These are phyloP conservation scores for Myotis findleyi DNA, from an alignment of 2,797 vertebrate species.

Conservation along the genomic window DNA sequence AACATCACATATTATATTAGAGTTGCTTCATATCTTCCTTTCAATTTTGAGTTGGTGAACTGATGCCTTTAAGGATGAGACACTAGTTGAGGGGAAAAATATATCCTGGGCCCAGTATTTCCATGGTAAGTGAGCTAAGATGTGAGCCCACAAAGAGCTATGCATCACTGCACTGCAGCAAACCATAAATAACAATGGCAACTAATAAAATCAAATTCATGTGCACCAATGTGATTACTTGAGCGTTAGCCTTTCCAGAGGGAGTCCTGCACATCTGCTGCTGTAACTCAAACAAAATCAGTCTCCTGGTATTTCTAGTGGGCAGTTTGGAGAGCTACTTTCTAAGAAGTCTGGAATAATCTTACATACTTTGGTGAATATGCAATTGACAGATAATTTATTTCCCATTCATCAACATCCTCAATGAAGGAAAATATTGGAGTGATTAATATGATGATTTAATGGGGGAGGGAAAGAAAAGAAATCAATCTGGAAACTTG, in stretches of 20 bases:
- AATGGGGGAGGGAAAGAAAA: constrained; percentile 66
- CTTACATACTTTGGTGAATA: constrained; percentile 78
- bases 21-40: neutral
- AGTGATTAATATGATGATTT: constrained; percentile 79
- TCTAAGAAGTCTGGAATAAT: constrained; percentile 77
- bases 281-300: constrained; percentile 73
- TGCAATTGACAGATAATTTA: constrained; percentile 80
- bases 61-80: neutral
- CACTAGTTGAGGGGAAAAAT: neutral
- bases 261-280: constrained; percentile 72
- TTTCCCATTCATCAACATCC: constrained; percentile 76
- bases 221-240: constrained; percentile 60
- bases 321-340: constrained; percentile 68
- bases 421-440: constrained; percentile 75
- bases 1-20: neutral
- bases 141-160: constrained; percentile 5
- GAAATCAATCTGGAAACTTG: constrained; percentile 65
- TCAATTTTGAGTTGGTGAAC: constrained; percentile 39
- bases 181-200: constrained; percentile 77
- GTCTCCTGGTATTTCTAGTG: constrained; percentile 72
- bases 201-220: constrained; percentile 76
- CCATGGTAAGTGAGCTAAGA: constrained; percentile 55
- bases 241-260: constrained; percentile 45
- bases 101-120: neutral
- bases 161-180: constrained; percentile 58